Percentiles rank a stretch among this genome's conserved stretches.
Conservation (phyloP, 53 echinoderm and acorn worm genomes). For the Stichopus horrens region DNA sequence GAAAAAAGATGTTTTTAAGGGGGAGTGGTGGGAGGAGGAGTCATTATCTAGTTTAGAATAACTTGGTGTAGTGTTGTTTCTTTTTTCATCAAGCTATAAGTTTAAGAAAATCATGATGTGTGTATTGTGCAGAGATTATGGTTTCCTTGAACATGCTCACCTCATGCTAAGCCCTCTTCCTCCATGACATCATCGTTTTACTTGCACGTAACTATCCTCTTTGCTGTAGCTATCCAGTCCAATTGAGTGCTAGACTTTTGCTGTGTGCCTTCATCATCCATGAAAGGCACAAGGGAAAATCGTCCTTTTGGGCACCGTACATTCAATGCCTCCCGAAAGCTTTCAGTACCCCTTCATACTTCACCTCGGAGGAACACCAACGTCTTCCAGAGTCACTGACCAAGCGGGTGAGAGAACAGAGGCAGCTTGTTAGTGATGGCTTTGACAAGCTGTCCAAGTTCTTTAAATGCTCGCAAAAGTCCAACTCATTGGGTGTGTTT, state of each 20-base stretch:
- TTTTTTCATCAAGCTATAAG: too few relatives aligned
- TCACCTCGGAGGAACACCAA: conserved; percentile 49
- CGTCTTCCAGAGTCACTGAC: conserved; percentile 48
- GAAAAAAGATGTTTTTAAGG: too few relatives aligned
- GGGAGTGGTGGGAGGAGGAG: too few relatives aligned
- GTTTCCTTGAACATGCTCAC: too few relatives aligned
- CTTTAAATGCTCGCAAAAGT: conserved; percentile 50
- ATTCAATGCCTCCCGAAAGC: conserved; percentile 63
- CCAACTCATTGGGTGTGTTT: conserved; percentile 31
- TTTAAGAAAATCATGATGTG: too few relatives aligned
- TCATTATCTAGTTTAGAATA: too few relatives aligned
- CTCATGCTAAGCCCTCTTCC: too few relatives aligned
- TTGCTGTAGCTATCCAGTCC: conserved; percentile 59
- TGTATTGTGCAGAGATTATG: too few relatives aligned
- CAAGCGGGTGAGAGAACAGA: conserved; percentile 45
- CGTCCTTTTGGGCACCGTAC: conserved; percentile 75
- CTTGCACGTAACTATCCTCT: neutral
- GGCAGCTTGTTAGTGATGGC: conserved; percentile 36
- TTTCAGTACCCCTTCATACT: conserved; percentile 77
- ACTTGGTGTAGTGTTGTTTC: too few relatives aligned
- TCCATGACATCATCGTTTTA: neutral
- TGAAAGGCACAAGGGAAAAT: conserved; percentile 61
- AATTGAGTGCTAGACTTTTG: conserved; percentile 20
- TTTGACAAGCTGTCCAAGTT: conserved; percentile 53
- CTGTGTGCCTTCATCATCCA: conserved; percentile 71